Evolutionary conservation across 2,797 vertebrate species (phyloP), one percentile per base, ranked within the genome.

Genomic region (Gallinago solitaria): DNA sequence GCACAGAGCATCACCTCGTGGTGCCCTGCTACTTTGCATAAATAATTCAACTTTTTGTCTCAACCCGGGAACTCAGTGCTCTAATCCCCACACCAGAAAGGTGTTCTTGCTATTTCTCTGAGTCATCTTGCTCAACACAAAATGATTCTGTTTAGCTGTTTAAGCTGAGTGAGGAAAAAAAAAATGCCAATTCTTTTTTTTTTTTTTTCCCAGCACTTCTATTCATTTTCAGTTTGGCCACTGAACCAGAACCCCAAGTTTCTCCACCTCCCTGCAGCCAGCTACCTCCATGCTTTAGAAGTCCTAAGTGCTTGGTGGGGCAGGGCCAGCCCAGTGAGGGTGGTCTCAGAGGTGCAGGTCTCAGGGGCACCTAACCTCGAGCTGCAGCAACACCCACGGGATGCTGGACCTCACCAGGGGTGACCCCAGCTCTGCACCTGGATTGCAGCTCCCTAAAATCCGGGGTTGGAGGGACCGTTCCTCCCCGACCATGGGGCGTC

Each of bases 401-500:
- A 45, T 32, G 39, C 21, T 60, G 54, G 37, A 32, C 57, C 27
- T 71, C 4, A 4, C 24, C 6, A 21, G 56, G 56, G 48, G 4
- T 41, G 35, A 35, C 25, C 15, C 16, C 39, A 16, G 16, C 6
- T 30, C 33, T 25, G 27, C n/a, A 39, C 53, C 41, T 4, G 48
- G 57, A 21, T 16, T 8, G 24, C 35, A 74, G 63, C 64, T 45
- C 4, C 53, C 17, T 6, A 35, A 50, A 35, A 19, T 23, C 27
- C 8, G 47, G 41, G 28, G 3, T 2, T 32, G 59, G 18, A 51
- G 65, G 25, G n/a, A 51, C 6, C 1, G 0, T 5, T 41, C 41
- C 41, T 43, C 41, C 8, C 41, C 17, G 8, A 48, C 39, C 30
- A 1, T 6, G 9, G 57, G 33, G 11, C 32, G 61, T 23, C 45